These are phyloP conservation scores for Caretta caretta DNA, from an alignment of 2,113 vertebrate species.

Conservation along the genomic window DNA sequence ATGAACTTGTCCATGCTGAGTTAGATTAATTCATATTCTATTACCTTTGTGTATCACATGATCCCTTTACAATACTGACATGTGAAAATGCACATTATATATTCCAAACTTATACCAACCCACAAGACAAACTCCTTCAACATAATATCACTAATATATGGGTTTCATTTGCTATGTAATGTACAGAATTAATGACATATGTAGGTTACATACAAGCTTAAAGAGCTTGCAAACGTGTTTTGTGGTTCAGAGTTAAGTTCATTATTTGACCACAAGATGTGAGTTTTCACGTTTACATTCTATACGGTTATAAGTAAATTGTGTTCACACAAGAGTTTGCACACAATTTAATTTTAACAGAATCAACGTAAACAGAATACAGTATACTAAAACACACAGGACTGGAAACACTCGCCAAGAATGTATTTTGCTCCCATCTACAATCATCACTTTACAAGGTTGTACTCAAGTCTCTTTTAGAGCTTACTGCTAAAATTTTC, in stretches of 20 bases:
- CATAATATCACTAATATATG: constrained; percentile 36
- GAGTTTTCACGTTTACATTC: constrained; percentile 55
- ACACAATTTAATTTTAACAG: constrained; percentile 13
- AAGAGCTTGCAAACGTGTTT: constrained; percentile 60
- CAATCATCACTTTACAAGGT: neutral
- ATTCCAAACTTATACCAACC: constrained; percentile 15
- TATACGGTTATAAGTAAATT: constrained; percentile 36
- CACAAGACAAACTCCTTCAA: constrained; percentile 51
- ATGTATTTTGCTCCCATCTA: neutral
- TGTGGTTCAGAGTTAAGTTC: constrained; percentile 64
- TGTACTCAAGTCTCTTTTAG: neutral
- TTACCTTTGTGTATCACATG: neutral
- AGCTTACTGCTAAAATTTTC: neutral
- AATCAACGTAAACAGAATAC: constrained; percentile 63
- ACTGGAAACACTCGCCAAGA: constrained; percentile 19
- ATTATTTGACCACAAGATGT: constrained; percentile 52
- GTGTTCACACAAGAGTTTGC: neutral
- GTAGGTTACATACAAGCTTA: constrained; percentile 53
- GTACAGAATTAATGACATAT: constrained; percentile 61
- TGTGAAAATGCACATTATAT: neutral
- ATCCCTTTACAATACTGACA: neutral
- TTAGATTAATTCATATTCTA: neutral
- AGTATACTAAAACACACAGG: neutral
- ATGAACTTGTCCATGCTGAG: fast-evolving
- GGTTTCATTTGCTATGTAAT: constrained; percentile 41